Conservation (phyloP, 2,113 vertebrate genomes). For the Syngnathus typhle region DNA sequence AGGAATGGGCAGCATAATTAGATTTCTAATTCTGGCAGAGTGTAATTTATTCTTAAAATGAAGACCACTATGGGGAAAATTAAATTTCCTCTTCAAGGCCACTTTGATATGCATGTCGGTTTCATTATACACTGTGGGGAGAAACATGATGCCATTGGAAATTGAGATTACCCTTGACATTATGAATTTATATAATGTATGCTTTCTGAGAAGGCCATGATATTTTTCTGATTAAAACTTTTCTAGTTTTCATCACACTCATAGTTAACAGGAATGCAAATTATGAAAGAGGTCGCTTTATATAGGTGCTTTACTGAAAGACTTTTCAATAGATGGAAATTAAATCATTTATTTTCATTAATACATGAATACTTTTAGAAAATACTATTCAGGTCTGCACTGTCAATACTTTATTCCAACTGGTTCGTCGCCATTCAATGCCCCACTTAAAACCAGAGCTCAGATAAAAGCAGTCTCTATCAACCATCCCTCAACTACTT, state of each 20-base stretch:
- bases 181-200: slow-evolving; percentile 22
- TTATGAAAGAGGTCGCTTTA: background rate
- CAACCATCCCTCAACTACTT: too few species aligned
- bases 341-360: too few species aligned
- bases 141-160: slow-evolving; percentile 31
- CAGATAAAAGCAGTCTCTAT: too few species aligned
- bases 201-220: slow-evolving; percentile 14
- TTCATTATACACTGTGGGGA: slow-evolving; percentile 47
- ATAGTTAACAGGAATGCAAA: background rate
- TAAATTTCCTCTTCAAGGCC: slow-evolving; percentile 35
- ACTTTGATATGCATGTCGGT: slow-evolving; percentile 43
- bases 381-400: too few species aligned
- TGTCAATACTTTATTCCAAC: too few species aligned
- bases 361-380: too few species aligned
- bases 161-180: slow-evolving; percentile 40
- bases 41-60: slow-evolving; percentile 48
- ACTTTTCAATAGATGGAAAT: too few species aligned
- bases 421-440: too few species aligned
- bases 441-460: too few species aligned
- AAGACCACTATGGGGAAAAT: slow-evolving; percentile 39
- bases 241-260: background rate
- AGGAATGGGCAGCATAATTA: slow-evolving; percentile 36
- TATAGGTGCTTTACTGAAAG: background rate
- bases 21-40: slow-evolving; percentile 49
- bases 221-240: slow-evolving; percentile 14